phyloP scores from a whole-genome alignment of 2,113 vertebrate species.

The Capricornis sumatraensis region DNA sequence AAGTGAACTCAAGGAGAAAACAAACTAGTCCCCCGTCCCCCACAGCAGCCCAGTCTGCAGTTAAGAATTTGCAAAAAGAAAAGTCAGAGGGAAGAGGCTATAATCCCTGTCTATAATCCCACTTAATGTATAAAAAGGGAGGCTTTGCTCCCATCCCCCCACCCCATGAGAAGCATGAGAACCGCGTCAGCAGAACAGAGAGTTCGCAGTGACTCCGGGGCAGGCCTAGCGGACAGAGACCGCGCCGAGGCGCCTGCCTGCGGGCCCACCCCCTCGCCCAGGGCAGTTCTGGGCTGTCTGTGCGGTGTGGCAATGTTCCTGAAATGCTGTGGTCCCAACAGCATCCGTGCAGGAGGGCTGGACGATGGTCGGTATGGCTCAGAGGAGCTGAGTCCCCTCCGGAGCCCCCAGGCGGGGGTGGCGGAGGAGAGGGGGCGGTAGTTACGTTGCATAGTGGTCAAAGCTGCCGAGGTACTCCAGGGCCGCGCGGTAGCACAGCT shows the following conservation, averaged over 20 bases:
- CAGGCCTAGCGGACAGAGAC: constrained; percentile 64
- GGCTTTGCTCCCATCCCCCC: constrained; percentile 76
- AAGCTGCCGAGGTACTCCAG: constrained; percentile 99
- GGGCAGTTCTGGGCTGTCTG: constrained; percentile 40
- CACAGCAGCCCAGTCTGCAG: constrained; percentile 75
- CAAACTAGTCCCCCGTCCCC: constrained; percentile 71
- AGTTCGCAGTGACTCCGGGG: constrained; percentile 61
- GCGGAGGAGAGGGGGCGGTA: constrained; percentile 82
- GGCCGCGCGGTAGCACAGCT: constrained; percentile 96
- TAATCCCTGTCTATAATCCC: constrained; percentile 75
- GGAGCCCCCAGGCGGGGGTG: constrained; percentile 76
- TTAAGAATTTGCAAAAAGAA: constrained; percentile 80
- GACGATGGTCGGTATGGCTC: constrained; percentile 87
- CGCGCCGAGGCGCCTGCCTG: background rate
- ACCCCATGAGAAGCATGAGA: constrained; percentile 82
- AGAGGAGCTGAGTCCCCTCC: constrained; percentile 82
- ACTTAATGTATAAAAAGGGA: constrained; percentile 82
- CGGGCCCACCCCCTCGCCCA: background rate
- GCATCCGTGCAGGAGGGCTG: constrained; percentile 81
- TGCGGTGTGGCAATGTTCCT: constrained; percentile 80
- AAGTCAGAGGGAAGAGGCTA: constrained; percentile 79
- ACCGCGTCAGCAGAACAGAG: constrained; percentile 74
- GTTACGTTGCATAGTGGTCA: constrained; percentile 99
- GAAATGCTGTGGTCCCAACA: constrained; percentile 79
- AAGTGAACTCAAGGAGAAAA: constrained; percentile 77